Conservation (phyloP, 2,113 vertebrate species). For the Rafetus swinhoei region DNA sequence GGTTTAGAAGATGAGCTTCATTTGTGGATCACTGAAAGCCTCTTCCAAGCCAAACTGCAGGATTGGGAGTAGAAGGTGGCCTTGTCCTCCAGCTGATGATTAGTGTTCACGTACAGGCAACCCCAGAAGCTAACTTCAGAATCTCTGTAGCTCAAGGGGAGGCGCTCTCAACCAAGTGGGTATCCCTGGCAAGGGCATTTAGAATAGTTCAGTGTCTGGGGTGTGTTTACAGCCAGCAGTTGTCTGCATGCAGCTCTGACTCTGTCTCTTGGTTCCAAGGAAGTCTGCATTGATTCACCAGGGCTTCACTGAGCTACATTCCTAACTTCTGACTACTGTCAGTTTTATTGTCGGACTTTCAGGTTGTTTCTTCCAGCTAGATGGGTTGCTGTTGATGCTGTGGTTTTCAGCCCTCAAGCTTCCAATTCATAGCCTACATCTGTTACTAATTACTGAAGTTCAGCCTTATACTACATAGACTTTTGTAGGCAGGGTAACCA, state of each 20-base stretch:
- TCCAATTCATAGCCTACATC: neutral
- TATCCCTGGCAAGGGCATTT: neutral
- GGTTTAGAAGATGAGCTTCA: neutral
- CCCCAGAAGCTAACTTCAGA: neutral
- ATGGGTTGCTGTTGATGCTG: neutral
- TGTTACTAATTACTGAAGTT: neutral
- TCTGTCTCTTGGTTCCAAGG: conserved; percentile 32
- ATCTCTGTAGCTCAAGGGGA: neutral
- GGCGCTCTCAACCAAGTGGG: neutral
- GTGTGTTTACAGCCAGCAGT: neutral
- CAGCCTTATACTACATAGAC: neutral
- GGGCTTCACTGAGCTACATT: conserved; percentile 33
- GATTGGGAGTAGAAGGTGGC: neutral
- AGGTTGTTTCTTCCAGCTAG: conserved; percentile 16
- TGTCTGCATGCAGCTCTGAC: neutral
- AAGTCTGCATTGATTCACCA: conserved; percentile 23
- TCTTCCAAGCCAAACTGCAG: neutral
- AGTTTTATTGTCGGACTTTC: conserved; percentile 58
- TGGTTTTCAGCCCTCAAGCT: conserved; percentile 15
- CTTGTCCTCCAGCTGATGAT: neutral
- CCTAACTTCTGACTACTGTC: conserved; percentile 55
- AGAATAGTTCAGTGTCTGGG: neutral
- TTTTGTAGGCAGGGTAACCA: conserved; percentile 24
- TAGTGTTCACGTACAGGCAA: neutral
- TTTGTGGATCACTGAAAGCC: neutral